phyloP scores from a whole-genome alignment of 2,113 vertebrate genomes.

The Zosterops japonicus region DNA sequence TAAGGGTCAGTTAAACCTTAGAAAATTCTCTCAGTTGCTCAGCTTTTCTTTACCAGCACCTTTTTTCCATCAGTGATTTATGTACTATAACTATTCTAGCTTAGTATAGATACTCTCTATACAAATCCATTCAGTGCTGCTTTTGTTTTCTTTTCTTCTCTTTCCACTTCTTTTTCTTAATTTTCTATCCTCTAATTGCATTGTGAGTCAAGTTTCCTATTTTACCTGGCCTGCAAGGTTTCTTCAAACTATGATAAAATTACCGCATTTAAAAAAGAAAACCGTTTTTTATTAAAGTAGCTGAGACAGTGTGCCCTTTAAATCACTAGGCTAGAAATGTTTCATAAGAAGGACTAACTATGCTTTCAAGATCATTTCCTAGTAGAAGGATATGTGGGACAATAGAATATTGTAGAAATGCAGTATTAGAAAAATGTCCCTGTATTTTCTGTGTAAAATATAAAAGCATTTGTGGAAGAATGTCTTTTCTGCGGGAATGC shows the following conservation, averaged over 20 bases:
- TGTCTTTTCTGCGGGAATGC: neutral
- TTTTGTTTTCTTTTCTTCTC: neutral
- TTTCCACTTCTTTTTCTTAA: neutral
- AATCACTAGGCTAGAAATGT: neutral
- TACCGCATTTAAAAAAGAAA: neutral
- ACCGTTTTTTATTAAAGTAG: neutral
- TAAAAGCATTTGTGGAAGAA: neutral
- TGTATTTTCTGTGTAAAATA: neutral
- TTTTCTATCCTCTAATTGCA: neutral
- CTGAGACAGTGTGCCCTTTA: neutral
- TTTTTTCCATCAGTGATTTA: neutral
- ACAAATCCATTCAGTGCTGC: neutral
- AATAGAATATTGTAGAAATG: neutral
- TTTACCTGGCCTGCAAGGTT: constrained; percentile 1
- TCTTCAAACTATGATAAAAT: constrained; percentile 30
- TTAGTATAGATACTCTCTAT: neutral
- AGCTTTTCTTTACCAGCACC: neutral
- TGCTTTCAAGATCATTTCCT: neutral
- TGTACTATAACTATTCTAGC: neutral
- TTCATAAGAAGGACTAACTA: constrained; percentile 26
- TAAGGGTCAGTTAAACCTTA: neutral
- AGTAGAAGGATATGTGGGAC: neutral
- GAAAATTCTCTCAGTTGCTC: neutral
- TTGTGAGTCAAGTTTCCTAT: neutral
- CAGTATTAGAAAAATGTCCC: neutral